These are phyloP conservation scores for Dorcus hopei DNA, from an alignment of 2,888 invertebrate genomes.

Conservation along the genomic window DNA sequence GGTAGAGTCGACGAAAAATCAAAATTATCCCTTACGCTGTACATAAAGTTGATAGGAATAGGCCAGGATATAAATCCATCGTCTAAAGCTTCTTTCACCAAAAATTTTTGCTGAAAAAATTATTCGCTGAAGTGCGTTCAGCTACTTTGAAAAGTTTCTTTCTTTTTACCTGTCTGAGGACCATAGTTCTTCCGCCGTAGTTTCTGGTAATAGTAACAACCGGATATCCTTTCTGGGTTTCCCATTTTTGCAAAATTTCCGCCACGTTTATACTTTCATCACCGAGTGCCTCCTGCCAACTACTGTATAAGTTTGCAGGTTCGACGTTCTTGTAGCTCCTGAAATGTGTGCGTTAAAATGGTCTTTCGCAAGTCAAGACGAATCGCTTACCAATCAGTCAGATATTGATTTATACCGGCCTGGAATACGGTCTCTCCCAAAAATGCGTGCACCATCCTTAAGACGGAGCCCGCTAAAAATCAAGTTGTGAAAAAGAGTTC, in stretches of 20 bases:
- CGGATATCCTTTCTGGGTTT: constrained; percentile 19
- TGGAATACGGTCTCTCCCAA: constrained; percentile 14
- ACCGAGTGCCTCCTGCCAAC: constrained; percentile 26
- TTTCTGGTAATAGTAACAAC: constrained; percentile 16
- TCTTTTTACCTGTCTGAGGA: constrained; percentile 3
- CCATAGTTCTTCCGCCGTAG: background rate
- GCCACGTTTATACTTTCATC: background rate
- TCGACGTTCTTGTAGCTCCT: constrained; percentile 8
- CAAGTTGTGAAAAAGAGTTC: too few species aligned
- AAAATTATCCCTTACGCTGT: too few species aligned
- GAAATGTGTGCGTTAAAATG: background rate
- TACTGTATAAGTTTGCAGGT: constrained; percentile 38
- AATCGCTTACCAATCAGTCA: constrained; percentile 14
- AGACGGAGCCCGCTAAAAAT: constrained; percentile 60
- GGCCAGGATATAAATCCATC: too few species aligned
- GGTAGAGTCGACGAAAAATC: too few species aligned
- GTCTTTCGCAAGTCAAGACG: too few species aligned
- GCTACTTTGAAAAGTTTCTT: too few species aligned
- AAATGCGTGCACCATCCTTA: constrained; percentile 23
- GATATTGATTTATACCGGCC: constrained; percentile 18
- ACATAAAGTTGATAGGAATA: too few species aligned
- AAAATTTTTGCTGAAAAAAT: too few species aligned
- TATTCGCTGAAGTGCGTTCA: too few species aligned
- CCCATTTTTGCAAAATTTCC: constrained; percentile 18
- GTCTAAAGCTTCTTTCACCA: too few species aligned